Percentiles rank a stretch among this genome's conserved stretches.
phyloP scores from a whole-genome alignment of 2,113 vertebrate genomes.

The Pteruthius melanotis region DNA sequence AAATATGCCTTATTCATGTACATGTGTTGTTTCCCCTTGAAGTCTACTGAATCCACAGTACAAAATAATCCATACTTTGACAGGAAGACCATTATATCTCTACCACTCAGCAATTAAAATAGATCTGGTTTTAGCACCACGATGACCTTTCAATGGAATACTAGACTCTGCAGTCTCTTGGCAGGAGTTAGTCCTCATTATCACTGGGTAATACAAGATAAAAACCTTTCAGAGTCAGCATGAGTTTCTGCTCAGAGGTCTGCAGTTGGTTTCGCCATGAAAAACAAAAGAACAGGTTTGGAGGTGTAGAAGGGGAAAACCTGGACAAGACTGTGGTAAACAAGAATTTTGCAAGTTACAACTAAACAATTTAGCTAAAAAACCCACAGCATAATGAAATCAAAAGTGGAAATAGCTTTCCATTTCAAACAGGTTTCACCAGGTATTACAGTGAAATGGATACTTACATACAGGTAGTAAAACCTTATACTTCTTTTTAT shows the following conservation, averaged over 20 bases:
- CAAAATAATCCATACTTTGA: neutral
- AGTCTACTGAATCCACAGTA: neutral
- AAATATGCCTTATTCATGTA: neutral
- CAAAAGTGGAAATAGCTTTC: neutral
- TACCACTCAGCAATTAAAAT: neutral
- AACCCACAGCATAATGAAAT: rapidly evolving
- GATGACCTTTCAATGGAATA: neutral
- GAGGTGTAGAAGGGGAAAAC: neutral
- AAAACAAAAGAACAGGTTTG: neutral
- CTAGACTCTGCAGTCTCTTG: neutral
- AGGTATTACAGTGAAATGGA: neutral
- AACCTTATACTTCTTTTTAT: neutral
- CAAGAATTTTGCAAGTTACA: neutral
- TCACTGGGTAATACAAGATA: neutral
- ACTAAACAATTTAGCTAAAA: neutral
- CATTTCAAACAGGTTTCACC: neutral
- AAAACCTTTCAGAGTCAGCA: neutral
- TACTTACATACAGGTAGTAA: neutral
- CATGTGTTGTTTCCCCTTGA: neutral
- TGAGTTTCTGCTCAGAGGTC: neutral
- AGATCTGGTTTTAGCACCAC: neutral
- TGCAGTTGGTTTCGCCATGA: neutral
- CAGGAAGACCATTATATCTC: neutral
- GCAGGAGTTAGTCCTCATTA: neutral
- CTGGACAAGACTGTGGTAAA: neutral